A percentile compares a stretch with the other conserved stretches of the same genome.
phyloP scores from a whole-genome alignment of 1,140 invertebrate genomes.

The Cydia strobilella region DNA sequence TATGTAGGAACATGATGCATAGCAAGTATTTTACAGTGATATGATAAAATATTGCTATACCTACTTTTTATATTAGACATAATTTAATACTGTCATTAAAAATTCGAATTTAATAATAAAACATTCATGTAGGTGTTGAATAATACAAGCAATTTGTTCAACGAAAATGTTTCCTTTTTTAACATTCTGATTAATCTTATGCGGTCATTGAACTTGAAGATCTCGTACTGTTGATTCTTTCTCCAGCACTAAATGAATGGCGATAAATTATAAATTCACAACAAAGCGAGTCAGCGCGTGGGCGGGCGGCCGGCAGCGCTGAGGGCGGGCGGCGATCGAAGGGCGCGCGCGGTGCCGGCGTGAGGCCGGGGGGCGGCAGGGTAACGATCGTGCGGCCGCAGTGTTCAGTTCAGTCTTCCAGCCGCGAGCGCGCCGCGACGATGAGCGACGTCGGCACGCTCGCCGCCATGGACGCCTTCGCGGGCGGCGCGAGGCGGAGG shows the following conservation, averaged over 20 bases:
- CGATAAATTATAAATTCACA: slow-evolving; percentile 79
- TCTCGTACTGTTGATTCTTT: slow-evolving; percentile 57
- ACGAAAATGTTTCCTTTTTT: not conserved
- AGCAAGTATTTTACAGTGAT: too few relatives aligned
- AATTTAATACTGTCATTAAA: not conserved
- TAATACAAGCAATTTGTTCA: slow-evolving; percentile 9
- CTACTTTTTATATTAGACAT: too few relatives aligned
- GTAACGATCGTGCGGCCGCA: slow-evolving; percentile 81
- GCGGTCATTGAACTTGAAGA: slow-evolving; percentile 59
- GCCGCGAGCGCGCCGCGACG: slow-evolving; percentile 76
- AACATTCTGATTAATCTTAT: slow-evolving; percentile 1
- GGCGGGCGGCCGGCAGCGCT: slow-evolving; percentile 65
- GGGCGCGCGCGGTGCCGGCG: slow-evolving; percentile 66
- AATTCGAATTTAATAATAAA: not conserved
- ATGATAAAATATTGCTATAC: too few relatives aligned
- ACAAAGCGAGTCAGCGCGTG: slow-evolving; percentile 70
- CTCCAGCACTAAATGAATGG: slow-evolving; percentile 68
- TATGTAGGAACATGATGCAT: not conserved
- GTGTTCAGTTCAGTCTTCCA: slow-evolving; percentile 78
- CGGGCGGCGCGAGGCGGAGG: slow-evolving; percentile 75
- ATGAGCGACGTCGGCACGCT: slow-evolving; percentile 78
- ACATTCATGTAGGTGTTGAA: not conserved
- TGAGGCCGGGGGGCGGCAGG: slow-evolving; percentile 54
- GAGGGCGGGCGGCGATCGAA: slow-evolving; percentile 76
- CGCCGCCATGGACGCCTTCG: slow-evolving; percentile 78